Base-by-base conservation (phyloP, 1,140 invertebrate species). In the Drosophila funebris region DNA sequence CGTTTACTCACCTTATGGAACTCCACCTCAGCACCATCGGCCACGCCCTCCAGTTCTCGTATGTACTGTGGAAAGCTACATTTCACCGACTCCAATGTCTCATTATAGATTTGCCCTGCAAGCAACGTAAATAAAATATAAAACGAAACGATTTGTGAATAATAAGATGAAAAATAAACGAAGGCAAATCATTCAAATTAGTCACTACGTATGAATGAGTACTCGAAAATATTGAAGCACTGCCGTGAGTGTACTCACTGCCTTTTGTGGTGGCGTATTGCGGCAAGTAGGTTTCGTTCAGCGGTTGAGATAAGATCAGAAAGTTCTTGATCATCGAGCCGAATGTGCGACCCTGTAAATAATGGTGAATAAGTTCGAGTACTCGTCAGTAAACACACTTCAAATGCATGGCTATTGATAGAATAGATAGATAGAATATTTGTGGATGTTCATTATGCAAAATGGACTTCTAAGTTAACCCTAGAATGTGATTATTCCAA, bases 1-100 rank as follows among this genome's bases (percentile, higher is more conserved):
- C n/a, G n/a, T n/a, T 33, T 16, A 20, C 66, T 88, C 48, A 96
- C 96, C 93, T 96, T 96, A 76, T 96, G 92, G 90, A 97, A 97
- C 1, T 96, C 95, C 6, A 97, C 95, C 69, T 95, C 93, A 7
- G 96, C 95, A 1, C 97, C 97, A 85, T 97, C 96, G 11, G 97
- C 96, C 2, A 95, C 95, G 29, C 97, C 97, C 91, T 96, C 93
- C n/a, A 97, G 92, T 91, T 97, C 97, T 29, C 94, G 93, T 0
- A 97, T 92, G 78, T 97, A 97, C 61, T 97, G 96, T 0, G 97
- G 96, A 92, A 94, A 97, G 69, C 95, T 94, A 41, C 93, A 87
- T 70, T 94, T 93, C 20, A 95, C 94, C 56, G 93, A 93, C 1
- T 92, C 92, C 0, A 97, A 92, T 0, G 96, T 96, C 58, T 94